Evolutionary conservation across 2,888 invertebrate species (phyloP).

Genomic region (Nomada flava): DNA sequence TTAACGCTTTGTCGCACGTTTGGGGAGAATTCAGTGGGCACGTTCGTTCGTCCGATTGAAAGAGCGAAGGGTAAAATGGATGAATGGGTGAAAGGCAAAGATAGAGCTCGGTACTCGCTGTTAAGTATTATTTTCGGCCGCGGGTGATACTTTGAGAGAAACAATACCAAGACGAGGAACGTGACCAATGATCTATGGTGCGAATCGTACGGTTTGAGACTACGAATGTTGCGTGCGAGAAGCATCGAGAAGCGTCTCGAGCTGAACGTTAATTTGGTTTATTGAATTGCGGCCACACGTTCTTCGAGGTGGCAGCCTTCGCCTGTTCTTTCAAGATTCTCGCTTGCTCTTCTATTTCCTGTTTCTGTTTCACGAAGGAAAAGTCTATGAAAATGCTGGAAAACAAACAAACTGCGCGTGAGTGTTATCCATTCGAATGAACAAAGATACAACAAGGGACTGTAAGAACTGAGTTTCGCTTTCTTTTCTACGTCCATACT

Average conservation of each 20-base stretch:
- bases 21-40: conserved; percentile 38
- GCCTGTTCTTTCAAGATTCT: conserved; percentile 85
- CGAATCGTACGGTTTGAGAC: conserved; percentile 1
- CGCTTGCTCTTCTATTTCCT: conserved; percentile 87
- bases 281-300: conserved; percentile 84
- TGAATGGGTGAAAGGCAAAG: background rate
- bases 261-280: conserved; percentile 77
- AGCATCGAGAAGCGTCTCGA: conserved; percentile 66
- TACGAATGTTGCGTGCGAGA: conserved; percentile 43
- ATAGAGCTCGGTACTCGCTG: too few species aligned
- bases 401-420: conserved; percentile 81
- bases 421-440: conserved; percentile 55
- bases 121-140: too few species aligned
- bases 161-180: conserved; percentile 8
- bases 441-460: conserved; percentile 3
- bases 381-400: conserved; percentile 93
- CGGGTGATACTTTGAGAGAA: background rate
- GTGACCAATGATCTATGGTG: conserved; percentile 21
- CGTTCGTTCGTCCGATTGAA: conserved; percentile 37
- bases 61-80: background rate
- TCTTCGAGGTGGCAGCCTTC: conserved; percentile 81
- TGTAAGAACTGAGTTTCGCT: conserved; percentile 29
- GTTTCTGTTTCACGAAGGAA: conserved; percentile 92
- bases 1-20: conserved; percentile 23
- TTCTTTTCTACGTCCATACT: conserved; percentile 25